phyloP scores from a whole-genome alignment of 2,888 invertebrate genomes.

The Poecilus cupreus region DNA sequence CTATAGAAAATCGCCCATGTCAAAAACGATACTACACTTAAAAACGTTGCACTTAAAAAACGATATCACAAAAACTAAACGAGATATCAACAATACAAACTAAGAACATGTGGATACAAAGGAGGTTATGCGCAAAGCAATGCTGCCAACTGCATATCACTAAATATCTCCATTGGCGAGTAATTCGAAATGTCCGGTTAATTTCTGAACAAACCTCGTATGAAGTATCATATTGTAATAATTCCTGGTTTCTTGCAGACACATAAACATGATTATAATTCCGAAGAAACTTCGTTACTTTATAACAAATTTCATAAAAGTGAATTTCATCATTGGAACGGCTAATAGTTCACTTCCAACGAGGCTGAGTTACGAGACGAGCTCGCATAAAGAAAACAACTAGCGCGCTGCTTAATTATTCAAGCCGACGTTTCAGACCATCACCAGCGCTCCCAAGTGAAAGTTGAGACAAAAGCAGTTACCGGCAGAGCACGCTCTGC shows the following conservation, averaged over 20 bases:
- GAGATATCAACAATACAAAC: too few species aligned
- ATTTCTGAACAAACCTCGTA: too few species aligned
- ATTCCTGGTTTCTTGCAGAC: not conserved
- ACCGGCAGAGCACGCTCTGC: not conserved
- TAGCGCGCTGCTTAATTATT: conserved; percentile 47
- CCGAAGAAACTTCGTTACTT: not conserved
- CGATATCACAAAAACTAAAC: too few species aligned
- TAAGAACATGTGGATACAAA: too few species aligned
- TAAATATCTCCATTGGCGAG: too few species aligned
- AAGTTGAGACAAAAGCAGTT: conserved; percentile 56
- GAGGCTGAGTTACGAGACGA: not conserved
- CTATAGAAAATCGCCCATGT: too few species aligned
- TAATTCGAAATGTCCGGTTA: too few species aligned
- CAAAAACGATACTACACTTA: too few species aligned
- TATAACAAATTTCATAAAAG: conserved; percentile 20
- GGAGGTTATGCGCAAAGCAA: too few species aligned
- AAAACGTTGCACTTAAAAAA: too few species aligned
- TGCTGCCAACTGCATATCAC: too few species aligned
- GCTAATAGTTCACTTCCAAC: conserved; percentile 29
- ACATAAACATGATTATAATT: not conserved
- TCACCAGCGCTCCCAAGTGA: conserved; percentile 40
- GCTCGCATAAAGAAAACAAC: conserved; percentile 5
- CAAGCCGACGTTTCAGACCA: conserved; percentile 44
- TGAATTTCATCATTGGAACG: conserved; percentile 9
- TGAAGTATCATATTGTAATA: too few species aligned